Conservation (phyloP, 1,140 invertebrate genomes). For the Heliothis virescens region DNA sequence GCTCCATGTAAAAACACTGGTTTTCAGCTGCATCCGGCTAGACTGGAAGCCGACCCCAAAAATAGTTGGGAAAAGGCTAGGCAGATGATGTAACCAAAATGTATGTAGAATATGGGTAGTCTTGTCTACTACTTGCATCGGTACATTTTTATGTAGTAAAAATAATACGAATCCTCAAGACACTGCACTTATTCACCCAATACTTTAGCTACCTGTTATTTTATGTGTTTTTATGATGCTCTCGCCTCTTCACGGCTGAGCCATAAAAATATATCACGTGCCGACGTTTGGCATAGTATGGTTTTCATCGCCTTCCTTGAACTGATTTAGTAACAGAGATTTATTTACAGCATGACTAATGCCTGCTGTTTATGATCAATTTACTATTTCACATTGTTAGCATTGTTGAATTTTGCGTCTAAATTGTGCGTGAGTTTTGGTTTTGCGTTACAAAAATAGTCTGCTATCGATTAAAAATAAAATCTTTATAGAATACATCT, state of each 20-base stretch:
- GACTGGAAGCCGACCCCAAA: too few relatives aligned
- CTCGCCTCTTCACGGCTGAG: slow-evolving; percentile 24
- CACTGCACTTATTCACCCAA: slow-evolving; percentile 8
- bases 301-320: slow-evolving; percentile 15
- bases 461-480: too few relatives aligned
- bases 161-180: neutral
- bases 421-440: too few relatives aligned
- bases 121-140: neutral
- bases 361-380: slow-evolving; percentile 27
- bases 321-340: slow-evolving; percentile 25
- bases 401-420: neutral
- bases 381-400: neutral
- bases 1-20: too few relatives aligned
- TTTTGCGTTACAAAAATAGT: too few relatives aligned
- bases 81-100: too few relatives aligned
- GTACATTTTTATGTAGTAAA: neutral
- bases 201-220: slow-evolving; percentile 31
- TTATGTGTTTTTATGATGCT: slow-evolving; percentile 42
- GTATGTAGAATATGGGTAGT: neutral
- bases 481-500: too few relatives aligned
- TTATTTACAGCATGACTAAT: slow-evolving; percentile 27
- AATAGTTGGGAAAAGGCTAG: too few relatives aligned
- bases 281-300: slow-evolving; percentile 24
- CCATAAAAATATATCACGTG: slow-evolving; percentile 32
- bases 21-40: too few relatives aligned